These are phyloP conservation scores for Lordiphosa collinella DNA, from an alignment of 1,140 invertebrate genomes.

Conservation along the genomic window DNA sequence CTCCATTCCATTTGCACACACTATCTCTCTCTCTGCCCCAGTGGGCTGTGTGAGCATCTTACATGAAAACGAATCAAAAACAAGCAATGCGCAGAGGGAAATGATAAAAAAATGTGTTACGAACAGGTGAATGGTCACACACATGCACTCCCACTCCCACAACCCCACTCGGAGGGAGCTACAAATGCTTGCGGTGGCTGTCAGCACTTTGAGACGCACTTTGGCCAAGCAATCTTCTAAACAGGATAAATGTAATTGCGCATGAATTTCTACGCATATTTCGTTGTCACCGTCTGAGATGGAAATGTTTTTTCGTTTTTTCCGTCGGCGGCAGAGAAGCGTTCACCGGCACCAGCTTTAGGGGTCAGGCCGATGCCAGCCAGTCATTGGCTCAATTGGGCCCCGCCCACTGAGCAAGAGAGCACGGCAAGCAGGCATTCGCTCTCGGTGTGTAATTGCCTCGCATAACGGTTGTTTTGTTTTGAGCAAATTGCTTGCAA, in stretches of 20 bases:
- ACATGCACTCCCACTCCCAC: conserved; percentile 1
- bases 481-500: conserved; percentile 74
- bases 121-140: conserved; percentile 21
- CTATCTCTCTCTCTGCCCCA: conserved; percentile 10
- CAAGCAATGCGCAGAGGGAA: conserved; percentile 67
- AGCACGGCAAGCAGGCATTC: conserved; percentile 15
- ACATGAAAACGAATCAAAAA: conserved; percentile 74
- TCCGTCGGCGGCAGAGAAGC: conserved; percentile 37
- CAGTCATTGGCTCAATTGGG: conserved; percentile 44
- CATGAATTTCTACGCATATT: conserved; percentile 80
- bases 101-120: conserved; percentile 62
- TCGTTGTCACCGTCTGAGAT: conserved; percentile 47
- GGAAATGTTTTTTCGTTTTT: conserved; percentile 46
- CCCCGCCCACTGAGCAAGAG: conserved; percentile 42
- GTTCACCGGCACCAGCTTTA: conserved; percentile 20
- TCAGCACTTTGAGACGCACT: conserved; percentile 70
- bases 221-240: conserved; percentile 77
- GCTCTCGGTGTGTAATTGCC: conserved; percentile 42
- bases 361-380: conserved; percentile 8
- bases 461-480: conserved; percentile 65
- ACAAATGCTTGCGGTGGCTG: conserved; percentile 36
- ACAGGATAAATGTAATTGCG: conserved; percentile 80
- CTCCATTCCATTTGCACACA: background rate
- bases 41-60: conserved; percentile 23
- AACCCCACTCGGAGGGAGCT: background rate